These are phyloP conservation scores for Drosophila prostipennis DNA, from an alignment of 2,888 invertebrate species.

Conservation along the genomic window DNA sequence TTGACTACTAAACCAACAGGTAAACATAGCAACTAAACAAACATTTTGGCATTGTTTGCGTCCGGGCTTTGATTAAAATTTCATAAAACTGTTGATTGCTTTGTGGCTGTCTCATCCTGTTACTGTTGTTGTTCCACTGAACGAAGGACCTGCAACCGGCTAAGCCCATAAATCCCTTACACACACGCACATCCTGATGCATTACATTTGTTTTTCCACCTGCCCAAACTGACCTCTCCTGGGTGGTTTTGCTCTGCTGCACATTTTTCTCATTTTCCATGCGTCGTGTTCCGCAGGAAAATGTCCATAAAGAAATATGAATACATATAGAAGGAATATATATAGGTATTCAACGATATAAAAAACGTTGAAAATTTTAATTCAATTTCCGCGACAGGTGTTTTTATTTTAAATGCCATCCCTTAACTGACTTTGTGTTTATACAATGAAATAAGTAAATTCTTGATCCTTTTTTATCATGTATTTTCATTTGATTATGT, in stretches of 20 bases:
- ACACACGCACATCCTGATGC: conserved; percentile 21
- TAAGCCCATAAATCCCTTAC: conserved; percentile 44
- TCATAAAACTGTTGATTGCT: conserved; percentile 66
- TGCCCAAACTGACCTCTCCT: conserved; percentile 6
- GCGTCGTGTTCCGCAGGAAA: conserved; percentile 20
- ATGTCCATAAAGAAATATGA: conserved; percentile 2
- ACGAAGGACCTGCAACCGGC: conserved; percentile 11
- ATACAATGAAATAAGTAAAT: background rate
- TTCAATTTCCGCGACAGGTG: conserved; percentile 26
- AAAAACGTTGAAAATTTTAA: conserved; percentile 26
- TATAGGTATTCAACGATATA: background rate
- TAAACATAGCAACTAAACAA: conserved; percentile 15
- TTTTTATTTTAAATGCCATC: background rate
- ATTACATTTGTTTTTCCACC: conserved; percentile 44
- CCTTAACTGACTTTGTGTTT: background rate
- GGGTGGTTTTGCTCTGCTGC: conserved; percentile 39
- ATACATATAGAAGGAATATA: background rate
- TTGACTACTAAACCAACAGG: conserved; percentile 27
- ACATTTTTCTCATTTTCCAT: conserved; percentile 47
- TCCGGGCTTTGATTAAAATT: conserved; percentile 56
- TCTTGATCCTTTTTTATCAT: background rate
- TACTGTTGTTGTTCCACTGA: background rate
- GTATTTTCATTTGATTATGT: conserved; percentile 3
- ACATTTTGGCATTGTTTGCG: conserved; percentile 33
- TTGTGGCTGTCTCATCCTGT: conserved; percentile 30